Evolutionary conservation across 2,113 vertebrate genomes (phyloP).

Genomic region (Microcebus lehilahytsara): DNA sequence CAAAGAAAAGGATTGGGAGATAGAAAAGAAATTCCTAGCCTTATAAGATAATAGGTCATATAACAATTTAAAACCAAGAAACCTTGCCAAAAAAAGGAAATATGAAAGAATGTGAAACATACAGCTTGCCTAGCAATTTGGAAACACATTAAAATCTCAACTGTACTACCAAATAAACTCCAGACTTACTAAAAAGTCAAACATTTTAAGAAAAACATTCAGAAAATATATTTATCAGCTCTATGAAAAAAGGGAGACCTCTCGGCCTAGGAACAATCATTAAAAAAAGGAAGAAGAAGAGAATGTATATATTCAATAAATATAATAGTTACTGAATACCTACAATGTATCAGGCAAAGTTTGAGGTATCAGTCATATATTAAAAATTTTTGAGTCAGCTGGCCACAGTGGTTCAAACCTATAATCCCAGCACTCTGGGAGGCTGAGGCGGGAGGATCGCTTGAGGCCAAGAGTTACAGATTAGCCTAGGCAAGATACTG

Average conservation of each 20-base stretch:
- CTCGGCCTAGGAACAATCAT: background rate
- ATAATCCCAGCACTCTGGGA: too few relatives aligned
- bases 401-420: too few relatives aligned
- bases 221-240: slow-evolving; percentile 11
- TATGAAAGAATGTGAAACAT: background rate
- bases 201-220: background rate
- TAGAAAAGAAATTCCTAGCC: background rate
- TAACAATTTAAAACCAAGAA: background rate
- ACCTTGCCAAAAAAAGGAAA: background rate
- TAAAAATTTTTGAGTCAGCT: background rate
- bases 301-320: background rate
- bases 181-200: background rate
- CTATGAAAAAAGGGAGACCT: background rate
- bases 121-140: background rate
- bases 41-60: background rate
- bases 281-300: background rate
- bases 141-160: background rate
- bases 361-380: background rate
- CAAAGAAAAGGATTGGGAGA: background rate
- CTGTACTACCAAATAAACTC: background rate
- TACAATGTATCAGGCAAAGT: background rate
- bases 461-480: too few relatives aligned
- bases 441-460: too few relatives aligned
- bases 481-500: too few relatives aligned
- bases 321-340: background rate